These are phyloP conservation scores for Argyrosomus japonicus DNA, from an alignment of 2,113 vertebrate species.

Conservation along the genomic window DNA sequence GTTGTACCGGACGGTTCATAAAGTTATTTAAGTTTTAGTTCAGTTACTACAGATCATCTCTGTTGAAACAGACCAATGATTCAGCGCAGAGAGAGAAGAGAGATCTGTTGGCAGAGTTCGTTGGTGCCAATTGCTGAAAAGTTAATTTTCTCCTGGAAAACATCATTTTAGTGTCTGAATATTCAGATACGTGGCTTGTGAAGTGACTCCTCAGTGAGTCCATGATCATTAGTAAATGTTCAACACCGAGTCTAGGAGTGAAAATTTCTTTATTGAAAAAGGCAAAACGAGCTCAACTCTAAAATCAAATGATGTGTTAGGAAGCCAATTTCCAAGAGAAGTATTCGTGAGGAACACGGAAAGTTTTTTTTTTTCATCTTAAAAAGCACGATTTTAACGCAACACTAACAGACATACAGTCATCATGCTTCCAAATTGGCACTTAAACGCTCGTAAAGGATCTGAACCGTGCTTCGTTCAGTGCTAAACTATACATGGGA, in stretches of 20 bases:
- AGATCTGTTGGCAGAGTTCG: too few species aligned
- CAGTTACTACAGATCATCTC: too few species aligned
- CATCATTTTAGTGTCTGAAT: too few species aligned
- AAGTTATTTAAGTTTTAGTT: too few species aligned
- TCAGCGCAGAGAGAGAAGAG: too few species aligned
- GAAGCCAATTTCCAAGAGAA: constrained; percentile 7
- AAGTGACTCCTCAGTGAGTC: too few species aligned
- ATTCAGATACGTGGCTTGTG: too few species aligned
- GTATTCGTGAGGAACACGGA: background rate
- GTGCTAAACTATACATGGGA: constrained; percentile 64
- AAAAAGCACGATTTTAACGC: constrained; percentile 45
- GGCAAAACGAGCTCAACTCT: background rate
- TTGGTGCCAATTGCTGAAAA: too few species aligned
- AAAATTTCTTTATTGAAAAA: constrained; percentile 65
- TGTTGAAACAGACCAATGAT: too few species aligned
- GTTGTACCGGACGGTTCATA: too few species aligned
- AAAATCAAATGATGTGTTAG: background rate
- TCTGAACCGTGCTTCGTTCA: constrained; percentile 56
- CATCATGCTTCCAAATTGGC: constrained; percentile 51
- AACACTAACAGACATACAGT: constrained; percentile 41
- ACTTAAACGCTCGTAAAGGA: constrained; percentile 33
- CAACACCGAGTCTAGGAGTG: background rate
- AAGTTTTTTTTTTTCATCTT: background rate
- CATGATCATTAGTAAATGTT: background rate
- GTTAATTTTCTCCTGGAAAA: too few species aligned